These are phyloP conservation scores for Pyxicephalus adspersus DNA, from an alignment of 2,113 vertebrate species.

Conservation along the genomic window DNA sequence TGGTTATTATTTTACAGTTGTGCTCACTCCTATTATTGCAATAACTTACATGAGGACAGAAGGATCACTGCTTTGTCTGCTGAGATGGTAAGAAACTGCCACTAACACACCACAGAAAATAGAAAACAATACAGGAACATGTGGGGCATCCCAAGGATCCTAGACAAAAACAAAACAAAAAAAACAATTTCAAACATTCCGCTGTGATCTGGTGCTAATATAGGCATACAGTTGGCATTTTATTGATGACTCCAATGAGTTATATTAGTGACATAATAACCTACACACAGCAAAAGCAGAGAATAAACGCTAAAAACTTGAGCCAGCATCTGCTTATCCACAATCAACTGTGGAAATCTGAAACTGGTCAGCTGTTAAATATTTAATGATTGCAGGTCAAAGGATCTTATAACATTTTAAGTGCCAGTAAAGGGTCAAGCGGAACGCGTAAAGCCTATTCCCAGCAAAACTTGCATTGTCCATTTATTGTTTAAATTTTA, in stretches of 20 bases:
- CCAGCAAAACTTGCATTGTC: too few species aligned
- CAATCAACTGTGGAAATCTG: constrained; percentile 4
- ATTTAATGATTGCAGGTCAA: background rate
- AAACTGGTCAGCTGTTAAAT: background rate
- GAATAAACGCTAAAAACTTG: background rate
- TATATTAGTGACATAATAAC: background rate
- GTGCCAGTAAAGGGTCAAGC: background rate
- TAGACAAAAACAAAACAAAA: constrained; percentile 59
- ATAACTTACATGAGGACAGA: constrained; percentile 92
- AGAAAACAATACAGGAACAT: constrained; percentile 97
- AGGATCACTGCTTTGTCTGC: constrained; percentile 95
- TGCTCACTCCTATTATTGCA: too few species aligned
- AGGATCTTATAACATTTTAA: background rate
- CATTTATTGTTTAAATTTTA: too few species aligned
- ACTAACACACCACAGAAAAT: constrained; percentile 96
- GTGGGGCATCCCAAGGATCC: constrained; percentile 97
- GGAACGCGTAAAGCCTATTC: background rate
- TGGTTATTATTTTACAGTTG: too few species aligned
- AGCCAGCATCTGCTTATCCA: too few species aligned
- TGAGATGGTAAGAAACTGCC: constrained; percentile 96
- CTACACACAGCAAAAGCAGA: background rate
- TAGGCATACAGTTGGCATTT: too few species aligned
- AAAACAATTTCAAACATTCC: background rate
- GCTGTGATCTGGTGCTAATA: too few species aligned
- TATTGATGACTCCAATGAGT: too few species aligned